Conservation (phyloP, 2,888 invertebrate species). For the Chaitophorus viminalis region DNA sequence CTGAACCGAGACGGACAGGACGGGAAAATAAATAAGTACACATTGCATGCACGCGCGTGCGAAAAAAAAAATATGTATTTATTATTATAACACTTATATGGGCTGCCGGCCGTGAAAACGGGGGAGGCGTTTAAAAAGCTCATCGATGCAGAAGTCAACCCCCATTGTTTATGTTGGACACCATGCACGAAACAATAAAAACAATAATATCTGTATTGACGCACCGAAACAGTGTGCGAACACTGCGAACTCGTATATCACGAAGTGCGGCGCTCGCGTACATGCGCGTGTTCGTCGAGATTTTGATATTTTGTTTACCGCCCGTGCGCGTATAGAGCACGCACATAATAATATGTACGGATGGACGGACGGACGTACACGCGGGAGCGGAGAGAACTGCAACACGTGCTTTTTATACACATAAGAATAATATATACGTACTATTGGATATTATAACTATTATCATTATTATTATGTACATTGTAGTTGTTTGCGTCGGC, state of each 20-base stretch:
- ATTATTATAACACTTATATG: background rate
- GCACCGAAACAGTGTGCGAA: no score
- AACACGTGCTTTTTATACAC: background rate
- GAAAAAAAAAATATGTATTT: no score
- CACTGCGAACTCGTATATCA: no score
- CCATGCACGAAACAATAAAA: background rate
- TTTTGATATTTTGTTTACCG: constrained; percentile 50
- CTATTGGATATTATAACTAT: background rate
- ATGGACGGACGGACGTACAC: background rate
- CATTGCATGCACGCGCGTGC: no score
- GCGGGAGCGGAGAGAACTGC: background rate
- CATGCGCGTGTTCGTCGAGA: no score
- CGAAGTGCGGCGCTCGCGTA: no score
- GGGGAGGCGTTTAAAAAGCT: constrained; percentile 48
- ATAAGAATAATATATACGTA: background rate
- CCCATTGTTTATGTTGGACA: constrained; percentile 33
- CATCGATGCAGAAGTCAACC: constrained; percentile 53
- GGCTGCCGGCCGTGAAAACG: constrained; percentile 32
- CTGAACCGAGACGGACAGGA: constrained; percentile 37
- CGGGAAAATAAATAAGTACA: no score
- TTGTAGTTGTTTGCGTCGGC: constrained; percentile 58
- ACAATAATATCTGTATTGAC: background rate
- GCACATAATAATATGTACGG: no score
- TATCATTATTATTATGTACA: background rate
- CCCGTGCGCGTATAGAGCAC: background rate